Evolutionary conservation across 2,888 invertebrate species (phyloP).

Genomic region (Flexamia atlantica): DNA sequence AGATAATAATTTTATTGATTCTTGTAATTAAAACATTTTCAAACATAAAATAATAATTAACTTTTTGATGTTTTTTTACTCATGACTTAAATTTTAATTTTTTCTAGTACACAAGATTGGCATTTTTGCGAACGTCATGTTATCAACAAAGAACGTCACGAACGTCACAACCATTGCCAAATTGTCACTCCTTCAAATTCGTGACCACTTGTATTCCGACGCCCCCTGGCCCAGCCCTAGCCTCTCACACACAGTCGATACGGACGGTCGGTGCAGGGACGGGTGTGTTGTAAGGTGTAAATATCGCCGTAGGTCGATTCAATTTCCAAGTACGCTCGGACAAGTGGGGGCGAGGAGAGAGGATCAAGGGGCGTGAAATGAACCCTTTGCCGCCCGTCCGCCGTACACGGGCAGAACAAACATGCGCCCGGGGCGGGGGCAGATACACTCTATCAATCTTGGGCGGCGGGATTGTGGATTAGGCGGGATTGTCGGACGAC

Average conservation of each 20-base stretch:
- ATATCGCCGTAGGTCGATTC: slow-evolving; percentile 28
- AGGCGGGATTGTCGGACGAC: not conserved
- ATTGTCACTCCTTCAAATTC: too few species aligned
- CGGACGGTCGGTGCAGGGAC: not conserved
- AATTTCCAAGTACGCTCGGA: slow-evolving; percentile 34
- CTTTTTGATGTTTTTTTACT: too few species aligned
- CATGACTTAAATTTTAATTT: too few species aligned
- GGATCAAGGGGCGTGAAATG: slow-evolving; percentile 40
- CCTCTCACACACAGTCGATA: not conserved
- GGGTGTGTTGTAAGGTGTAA: slow-evolving; percentile 30
- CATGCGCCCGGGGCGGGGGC: slow-evolving; percentile 30
- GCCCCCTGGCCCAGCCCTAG: too few species aligned
- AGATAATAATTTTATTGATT: too few species aligned
- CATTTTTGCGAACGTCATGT: too few species aligned
- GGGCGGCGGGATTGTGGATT: slow-evolving; percentile 16
- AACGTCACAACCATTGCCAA: too few species aligned
- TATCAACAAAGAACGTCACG: too few species aligned
- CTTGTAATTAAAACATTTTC: too few species aligned
- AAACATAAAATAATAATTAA: too few species aligned
- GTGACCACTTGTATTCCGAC: too few species aligned
- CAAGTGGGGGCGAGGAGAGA: not conserved
- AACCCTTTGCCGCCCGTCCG: slow-evolving; percentile 36
- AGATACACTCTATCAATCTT: slow-evolving; percentile 39
- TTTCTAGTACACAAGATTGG: too few species aligned
- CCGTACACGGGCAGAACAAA: slow-evolving; percentile 7